Conservation (phyloP, 2,113 vertebrate species). For the Dromiciops gliroides region DNA sequence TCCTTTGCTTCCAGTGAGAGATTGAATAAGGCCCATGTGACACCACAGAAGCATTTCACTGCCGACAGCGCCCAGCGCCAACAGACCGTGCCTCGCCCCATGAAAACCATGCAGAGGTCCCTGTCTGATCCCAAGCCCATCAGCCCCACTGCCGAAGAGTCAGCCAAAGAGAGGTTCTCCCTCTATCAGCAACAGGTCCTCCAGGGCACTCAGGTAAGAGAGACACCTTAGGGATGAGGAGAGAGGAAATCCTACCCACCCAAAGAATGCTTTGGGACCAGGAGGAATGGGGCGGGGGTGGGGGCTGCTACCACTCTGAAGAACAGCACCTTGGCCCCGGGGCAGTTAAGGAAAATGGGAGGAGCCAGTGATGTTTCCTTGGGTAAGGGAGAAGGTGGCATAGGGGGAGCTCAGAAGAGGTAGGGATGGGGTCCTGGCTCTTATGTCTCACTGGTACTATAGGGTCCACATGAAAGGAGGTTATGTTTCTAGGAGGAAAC, state of each 20-base stretch:
- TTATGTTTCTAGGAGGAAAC: not conserved
- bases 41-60: conserved; percentile 96
- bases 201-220: conserved; percentile 93
- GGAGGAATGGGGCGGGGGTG: conserved; percentile 29
- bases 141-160: conserved; percentile 97
- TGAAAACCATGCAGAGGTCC: conserved; percentile 98
- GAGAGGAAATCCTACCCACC: not conserved
- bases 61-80: conserved; percentile 91
- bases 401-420: not conserved
- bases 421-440: not conserved
- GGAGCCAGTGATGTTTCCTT: not conserved
- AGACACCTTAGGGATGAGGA: not conserved
- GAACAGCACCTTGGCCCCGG: not conserved
- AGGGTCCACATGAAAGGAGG: not conserved
- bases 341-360: not conserved
- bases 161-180: conserved; percentile 93
- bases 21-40: conserved; percentile 97
- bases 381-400: not conserved
- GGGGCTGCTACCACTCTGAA: not conserved
- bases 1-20: conserved; percentile 96
- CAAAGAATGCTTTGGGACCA: conserved; percentile 51
- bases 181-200: conserved; percentile 94
- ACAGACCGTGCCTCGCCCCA: conserved; percentile 94
- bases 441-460: too few relatives aligned
- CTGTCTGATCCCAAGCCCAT: conserved; percentile 98